Evolutionary conservation across 1,140 invertebrate species (phyloP), one percentile per base, ranked within the genome.

Genomic region (Chrysopa pallens): DNA sequence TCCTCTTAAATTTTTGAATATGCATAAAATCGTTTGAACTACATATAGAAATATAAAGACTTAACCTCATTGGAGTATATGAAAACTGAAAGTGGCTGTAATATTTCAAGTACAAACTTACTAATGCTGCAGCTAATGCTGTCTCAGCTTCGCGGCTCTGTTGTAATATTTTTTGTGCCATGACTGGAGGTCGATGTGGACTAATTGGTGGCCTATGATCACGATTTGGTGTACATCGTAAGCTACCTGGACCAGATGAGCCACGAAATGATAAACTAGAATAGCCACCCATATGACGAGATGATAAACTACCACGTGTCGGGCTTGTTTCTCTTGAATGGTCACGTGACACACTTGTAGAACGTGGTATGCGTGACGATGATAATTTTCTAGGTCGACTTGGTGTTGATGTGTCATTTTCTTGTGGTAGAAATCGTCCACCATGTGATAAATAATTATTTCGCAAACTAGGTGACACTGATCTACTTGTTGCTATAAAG

Each of bases 141-240:
- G 73, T 77, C 63, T 94, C 90, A 0, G 88, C 85, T 60, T 93
- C 89, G n/a, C 82, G 67, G 36, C 82, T 87, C 52, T 89, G 86
- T 46, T 86, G 80, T 31, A 94, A 61, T 47, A 92, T 79, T 41
- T 83, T 76, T 46, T 91, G 80, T 0, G 84, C 78, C 62, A 83
- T 74, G 1, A 82, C 73, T 29, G 71, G 78, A 55, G 67, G 69
- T 44, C 56, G 66, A 36, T 56, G 56, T 13, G 54, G 69, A 61
- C 58, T 71, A 48, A 44, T 57, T 50, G 63, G 61, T 15, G 69
- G 69, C 33, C 62, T 68, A 31, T 74, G 31, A 64, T 62, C 31
- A 52, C 37, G 1, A 60, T 61, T 46, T 62, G 57, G 4, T 62
- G 54, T 0, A 62, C 44, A 17, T 29, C 43, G 55, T 46, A 33